Base-by-base conservation (phyloP, 2,113 vertebrate species). In the Podarcis muralis region DNA sequence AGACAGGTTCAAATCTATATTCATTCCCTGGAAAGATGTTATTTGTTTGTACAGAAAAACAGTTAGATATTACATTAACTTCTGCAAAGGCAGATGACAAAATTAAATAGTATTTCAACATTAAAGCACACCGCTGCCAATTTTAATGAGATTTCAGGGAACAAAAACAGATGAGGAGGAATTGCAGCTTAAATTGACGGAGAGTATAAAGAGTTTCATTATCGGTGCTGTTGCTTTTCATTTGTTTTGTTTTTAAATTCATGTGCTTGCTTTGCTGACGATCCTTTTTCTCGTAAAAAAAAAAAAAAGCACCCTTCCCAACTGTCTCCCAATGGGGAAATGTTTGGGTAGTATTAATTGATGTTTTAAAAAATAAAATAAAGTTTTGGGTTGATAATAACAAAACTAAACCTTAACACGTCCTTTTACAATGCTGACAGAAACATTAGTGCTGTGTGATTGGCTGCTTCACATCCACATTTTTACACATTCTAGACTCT, bases 71-170 rank as follows among this genome's bases (percentile, higher is more conserved):
- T 83, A 68, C 32, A 68, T 83, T 88, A 83, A 76, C 72, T 71
- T 88, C 74, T 83, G 81, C 59, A 2, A 88, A 69, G 81, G n/a
- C 59, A 88, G 87, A 83, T 69, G 72, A 76, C 87, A 88, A 77
- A 83, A 77, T 77, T 88, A 88, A 88, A 88, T 83, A 78, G 87
- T 53, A 77, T 88, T 77, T 88, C 81, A 68, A 83, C 72, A 88
- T 83, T 88, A 88, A 88, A 83, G 68, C 81, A 88, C 72, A 88
- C 78, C 87, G 57, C 62, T 69, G 72, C 20, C 72, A 77, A 77
- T 83, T 88, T 84, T 84, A 88, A 88, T 84, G 72, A 88, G 74
- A 78, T 78, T 88, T 88, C 15, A 15, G 40, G 43, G 87, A 59
- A 84, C 72, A 69, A 84, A 78, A 68, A 20, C 65, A 78, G 74